Evolutionary conservation across 2,797 vertebrate genomes (phyloP).

Genomic region (Pseudomugil gertrudae): DNA sequence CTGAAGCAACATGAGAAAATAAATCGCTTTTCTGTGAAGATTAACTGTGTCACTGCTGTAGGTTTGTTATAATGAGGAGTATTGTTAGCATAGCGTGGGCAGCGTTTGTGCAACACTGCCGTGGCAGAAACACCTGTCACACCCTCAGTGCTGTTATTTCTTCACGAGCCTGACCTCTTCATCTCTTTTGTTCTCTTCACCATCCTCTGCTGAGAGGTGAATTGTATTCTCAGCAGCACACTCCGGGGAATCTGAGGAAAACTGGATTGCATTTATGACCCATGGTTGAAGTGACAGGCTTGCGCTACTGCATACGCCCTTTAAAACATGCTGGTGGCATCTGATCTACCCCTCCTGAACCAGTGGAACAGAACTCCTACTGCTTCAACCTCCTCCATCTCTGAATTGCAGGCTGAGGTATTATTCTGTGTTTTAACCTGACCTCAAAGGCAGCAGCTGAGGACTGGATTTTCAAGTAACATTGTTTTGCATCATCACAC

Average conservation of each 20-base stretch:
- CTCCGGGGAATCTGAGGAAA: slow-evolving; percentile 21
- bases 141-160: slow-evolving; percentile 15
- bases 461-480: slow-evolving; percentile 38
- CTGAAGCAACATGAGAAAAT: slow-evolving; percentile 5
- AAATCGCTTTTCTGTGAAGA: slow-evolving; percentile 18
- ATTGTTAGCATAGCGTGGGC: slow-evolving; percentile 37
- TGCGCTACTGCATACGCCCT: slow-evolving; percentile 36
- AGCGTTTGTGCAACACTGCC: slow-evolving; percentile 11
- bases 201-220: slow-evolving; percentile 30
- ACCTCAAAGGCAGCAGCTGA: slow-evolving; percentile 26
- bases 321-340: slow-evolving; percentile 25
- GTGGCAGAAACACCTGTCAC: slow-evolving; percentile 30
- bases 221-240: slow-evolving; percentile 26
- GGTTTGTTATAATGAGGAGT: neutral
- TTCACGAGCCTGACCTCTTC: slow-evolving; percentile 49
- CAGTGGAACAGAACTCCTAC: slow-evolving; percentile 10
- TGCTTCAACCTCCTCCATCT: slow-evolving; percentile 39
- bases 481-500: slow-evolving; percentile 45
- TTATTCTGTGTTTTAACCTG: slow-evolving; percentile 20
- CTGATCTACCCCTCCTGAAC: slow-evolving; percentile 30
- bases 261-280: slow-evolving; percentile 54
- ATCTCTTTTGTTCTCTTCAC: slow-evolving; percentile 12
- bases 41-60: slow-evolving; percentile 3
- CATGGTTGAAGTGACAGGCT: slow-evolving; percentile 39
- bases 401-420: slow-evolving; percentile 49